Base-by-base conservation (phyloP, 2,888 invertebrate species). In the Cremastinae sp. region DNA sequence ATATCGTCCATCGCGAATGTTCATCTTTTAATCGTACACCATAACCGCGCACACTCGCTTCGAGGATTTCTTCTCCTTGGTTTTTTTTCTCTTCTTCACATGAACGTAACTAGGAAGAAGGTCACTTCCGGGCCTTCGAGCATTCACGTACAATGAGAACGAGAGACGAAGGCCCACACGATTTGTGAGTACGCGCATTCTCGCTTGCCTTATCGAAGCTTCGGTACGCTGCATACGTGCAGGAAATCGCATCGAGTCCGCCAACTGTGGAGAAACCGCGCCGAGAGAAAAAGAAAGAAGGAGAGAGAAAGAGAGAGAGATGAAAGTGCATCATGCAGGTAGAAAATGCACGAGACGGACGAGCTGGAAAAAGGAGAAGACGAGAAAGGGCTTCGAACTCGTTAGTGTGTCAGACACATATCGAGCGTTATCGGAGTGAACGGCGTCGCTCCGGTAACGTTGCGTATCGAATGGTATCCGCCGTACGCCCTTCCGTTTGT, bases 91-190 rank as follows among this genome's bases (percentile, higher is more conserved):
- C 49, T 61, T 49, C 28, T 28, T 5, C 2, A 5, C 37, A 70
- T 49, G 65, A 59, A 43, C 28, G 64, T 53, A 62, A 65, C 65
- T 51, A 61, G 74, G 61, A 74, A 77, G 74, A 53, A 49, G 70
- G 70, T 74, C 70, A 61, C 61, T 77, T 77, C 77, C 77, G 77
- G 73, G 69, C 69, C 73, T 69, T 12, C 14, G 69, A 49, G 65
- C 62, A 10, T 47, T 35, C 18, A 18, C 12, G n/a, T n/a, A 20
- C 51, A 51, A 20, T 47, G n/a, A 51, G 70, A 61, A 41, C 56
- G 55, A 62, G 45, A 66, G 68, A 68, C 28, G 28, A 5, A 55
- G 68, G 43, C 45, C 76, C 64, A 61, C 47, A 65, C 76, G 58
- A 76, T 76, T 73, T 73, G 69, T 76, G 64, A 39, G 49, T 53